phyloP scores from a whole-genome alignment of 2,888 invertebrate genomes.

The Pollenia angustigena region DNA sequence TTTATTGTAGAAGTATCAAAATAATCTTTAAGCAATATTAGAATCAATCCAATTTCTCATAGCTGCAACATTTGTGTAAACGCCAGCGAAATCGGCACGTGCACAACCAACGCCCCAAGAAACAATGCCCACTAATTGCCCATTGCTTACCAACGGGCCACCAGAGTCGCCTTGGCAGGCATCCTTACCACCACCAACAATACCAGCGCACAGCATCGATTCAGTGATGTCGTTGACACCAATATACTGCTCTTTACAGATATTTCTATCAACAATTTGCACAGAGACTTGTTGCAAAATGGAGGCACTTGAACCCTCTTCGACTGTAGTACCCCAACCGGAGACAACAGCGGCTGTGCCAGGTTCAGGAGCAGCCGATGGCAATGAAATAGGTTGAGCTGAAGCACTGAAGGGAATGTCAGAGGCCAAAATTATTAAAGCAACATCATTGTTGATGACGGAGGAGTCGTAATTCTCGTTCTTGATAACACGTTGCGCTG shows the following conservation, averaged over 20 bases:
- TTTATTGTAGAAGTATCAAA: background rate
- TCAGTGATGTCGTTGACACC: constrained; percentile 73
- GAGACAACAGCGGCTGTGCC: constrained; percentile 75
- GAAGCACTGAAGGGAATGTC: constrained; percentile 46
- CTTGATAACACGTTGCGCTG: constrained; percentile 23
- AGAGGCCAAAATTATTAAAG: constrained; percentile 58
- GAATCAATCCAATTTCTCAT: constrained; percentile 55
- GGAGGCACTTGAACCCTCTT: constrained; percentile 73
- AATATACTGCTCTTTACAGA: constrained; percentile 76
- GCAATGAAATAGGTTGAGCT: constrained; percentile 86
- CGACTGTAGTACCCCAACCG: constrained; percentile 79
- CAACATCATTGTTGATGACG: constrained; percentile 69
- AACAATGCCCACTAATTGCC: constrained; percentile 79
- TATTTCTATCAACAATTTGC: constrained; percentile 74
- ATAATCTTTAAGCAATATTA: constrained; percentile 17
- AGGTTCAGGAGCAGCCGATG: constrained; percentile 81
- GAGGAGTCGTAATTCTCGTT: constrained; percentile 57
- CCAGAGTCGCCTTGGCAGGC: constrained; percentile 83
- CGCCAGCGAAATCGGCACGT: constrained; percentile 51
- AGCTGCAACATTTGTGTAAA: constrained; percentile 64
- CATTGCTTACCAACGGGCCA: constrained; percentile 79
- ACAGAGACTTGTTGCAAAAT: constrained; percentile 78
- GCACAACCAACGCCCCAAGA: constrained; percentile 82
- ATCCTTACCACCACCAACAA: constrained; percentile 80
- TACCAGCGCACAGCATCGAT: constrained; percentile 80